phyloP scores from a whole-genome alignment of 30 jellyfish, hydroid and myxozoan genomes.

The Pseudorhiza aurosa region DNA sequence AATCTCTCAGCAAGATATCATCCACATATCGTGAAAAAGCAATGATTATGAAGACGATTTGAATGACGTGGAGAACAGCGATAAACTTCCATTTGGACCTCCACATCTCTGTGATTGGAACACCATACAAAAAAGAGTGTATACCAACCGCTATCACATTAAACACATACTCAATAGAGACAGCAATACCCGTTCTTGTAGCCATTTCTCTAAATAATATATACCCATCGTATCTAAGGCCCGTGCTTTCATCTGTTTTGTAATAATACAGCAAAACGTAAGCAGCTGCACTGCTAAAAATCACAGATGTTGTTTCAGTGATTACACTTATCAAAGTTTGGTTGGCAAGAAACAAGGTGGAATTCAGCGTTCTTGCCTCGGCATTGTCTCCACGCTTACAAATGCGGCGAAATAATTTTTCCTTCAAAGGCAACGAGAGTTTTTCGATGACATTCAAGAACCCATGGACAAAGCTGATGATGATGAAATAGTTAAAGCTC shows the following conservation, averaged over 20 bases:
- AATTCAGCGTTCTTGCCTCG: background rate
- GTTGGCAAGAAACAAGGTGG: slow-evolving; percentile 13
- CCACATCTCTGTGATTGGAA: slow-evolving; percentile 17
- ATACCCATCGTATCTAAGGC: slow-evolving; percentile 5
- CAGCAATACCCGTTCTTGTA: slow-evolving; percentile 2
- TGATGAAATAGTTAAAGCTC: background rate
- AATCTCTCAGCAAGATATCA: background rate
- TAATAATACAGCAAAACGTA: slow-evolving; percentile 6
- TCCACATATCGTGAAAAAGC: background rate
- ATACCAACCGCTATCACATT: background rate
- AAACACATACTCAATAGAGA: slow-evolving; percentile 9
- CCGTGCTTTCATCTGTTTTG: slow-evolving; percentile 5
- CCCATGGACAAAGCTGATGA: slow-evolving; percentile 36
- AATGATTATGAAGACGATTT: background rate
- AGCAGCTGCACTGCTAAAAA: slow-evolving; percentile 14
- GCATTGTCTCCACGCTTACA: background rate
- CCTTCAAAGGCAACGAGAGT: slow-evolving; percentile 11
- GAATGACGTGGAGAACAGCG: background rate
- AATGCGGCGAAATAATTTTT: background rate
- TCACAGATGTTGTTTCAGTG: slow-evolving; percentile 27
- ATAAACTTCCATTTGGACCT: slow-evolving; percentile 19
- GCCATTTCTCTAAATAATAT: background rate
- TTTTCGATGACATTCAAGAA: slow-evolving; percentile 23
- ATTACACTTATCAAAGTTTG: slow-evolving; percentile 8
- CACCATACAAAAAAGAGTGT: background rate